Evolutionary conservation across 1,140 invertebrate species (phyloP), one percentile per base, ranked within the genome.

Genomic region (Philotrypesis tridentata): DNA sequence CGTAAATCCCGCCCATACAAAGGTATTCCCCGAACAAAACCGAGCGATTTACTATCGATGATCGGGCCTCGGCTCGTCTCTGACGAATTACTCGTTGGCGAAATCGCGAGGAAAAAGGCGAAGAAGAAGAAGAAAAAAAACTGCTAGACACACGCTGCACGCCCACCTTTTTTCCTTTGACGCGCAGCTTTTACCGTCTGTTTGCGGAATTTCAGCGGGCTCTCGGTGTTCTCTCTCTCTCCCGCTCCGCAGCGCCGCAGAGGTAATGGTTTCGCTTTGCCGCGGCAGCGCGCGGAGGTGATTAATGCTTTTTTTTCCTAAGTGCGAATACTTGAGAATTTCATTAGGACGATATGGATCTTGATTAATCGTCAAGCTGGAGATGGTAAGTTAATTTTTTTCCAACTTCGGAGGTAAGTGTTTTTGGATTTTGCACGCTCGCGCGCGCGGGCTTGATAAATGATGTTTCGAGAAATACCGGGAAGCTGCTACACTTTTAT

Each of bases 51-150:
- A 79, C 68, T 7, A 17, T 85, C 75, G 78, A 83, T 82, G 79
- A 82, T 85, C 55, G 82, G n/a, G 70, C 68, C 65, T 78, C 72
- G 85, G 68, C 33, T 71, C 76, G 82, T 81, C 79, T 81, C 79
- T 75, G 61, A 82, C 68, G 80, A 85, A 85, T 86, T 84, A 85
- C 81, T 82, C 80, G 73, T 23, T 40, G 14, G 60, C 40, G 27
- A 43, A 55, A 80, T 72, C 31, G 78, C 63, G 67, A 40, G n/a
- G n/a, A n/a, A n/a, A n/a, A n/a, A n/a, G n/a, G n/a, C n/a, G n/a
- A n/a, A n/a, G n/a, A n/a, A n/a, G n/a, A n/a, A n/a, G n/a, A n/a
- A n/a, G n/a, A n/a, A n/a, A 68, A 65, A 77, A 78, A 80, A 70
- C 79, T 55, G 21, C 55, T 63, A 21, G 14, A 74, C 48, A 48